A percentile compares a stretch with the other conserved stretches of the same genome.
Evolutionary conservation across 2,888 invertebrate species (phyloP).

Genomic region (Petrolisthes manimaculis): DNA sequence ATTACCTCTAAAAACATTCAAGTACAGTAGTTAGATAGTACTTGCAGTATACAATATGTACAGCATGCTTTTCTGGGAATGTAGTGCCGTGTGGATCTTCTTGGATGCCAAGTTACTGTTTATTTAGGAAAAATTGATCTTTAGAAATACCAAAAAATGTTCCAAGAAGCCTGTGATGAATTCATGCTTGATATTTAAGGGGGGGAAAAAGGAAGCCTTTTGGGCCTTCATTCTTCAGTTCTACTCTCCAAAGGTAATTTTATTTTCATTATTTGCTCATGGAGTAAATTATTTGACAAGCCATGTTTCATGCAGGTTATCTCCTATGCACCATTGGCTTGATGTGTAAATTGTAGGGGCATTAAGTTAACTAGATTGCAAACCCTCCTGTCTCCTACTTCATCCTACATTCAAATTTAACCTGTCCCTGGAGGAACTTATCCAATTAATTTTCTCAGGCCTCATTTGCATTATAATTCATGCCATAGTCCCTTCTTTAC

Average conservation of each 20-base stretch:
- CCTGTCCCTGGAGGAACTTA: background rate
- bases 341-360: background rate
- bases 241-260: no score
- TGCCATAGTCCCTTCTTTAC: background rate
- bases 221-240: no score
- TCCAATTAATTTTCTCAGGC: background rate
- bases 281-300: background rate
- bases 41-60: no score
- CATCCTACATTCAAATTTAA: background rate
- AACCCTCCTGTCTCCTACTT: no score
- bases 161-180: conserved; percentile 44
- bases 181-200: background rate
- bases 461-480: background rate
- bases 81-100: background rate
- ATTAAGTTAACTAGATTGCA: no score
- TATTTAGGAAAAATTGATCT: conserved; percentile 15
- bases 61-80: no score
- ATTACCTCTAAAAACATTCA: background rate
- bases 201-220: background rate
- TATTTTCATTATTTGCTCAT: no score
- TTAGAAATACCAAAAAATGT: conserved; percentile 6
- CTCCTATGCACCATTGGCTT: background rate
- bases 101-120: conserved; percentile 19
- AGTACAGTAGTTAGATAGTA: background rate
- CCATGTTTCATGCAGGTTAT: background rate